Evolutionary conservation across 2,888 invertebrate genomes (phyloP).

Genomic region (Brachypterus glaber): DNA sequence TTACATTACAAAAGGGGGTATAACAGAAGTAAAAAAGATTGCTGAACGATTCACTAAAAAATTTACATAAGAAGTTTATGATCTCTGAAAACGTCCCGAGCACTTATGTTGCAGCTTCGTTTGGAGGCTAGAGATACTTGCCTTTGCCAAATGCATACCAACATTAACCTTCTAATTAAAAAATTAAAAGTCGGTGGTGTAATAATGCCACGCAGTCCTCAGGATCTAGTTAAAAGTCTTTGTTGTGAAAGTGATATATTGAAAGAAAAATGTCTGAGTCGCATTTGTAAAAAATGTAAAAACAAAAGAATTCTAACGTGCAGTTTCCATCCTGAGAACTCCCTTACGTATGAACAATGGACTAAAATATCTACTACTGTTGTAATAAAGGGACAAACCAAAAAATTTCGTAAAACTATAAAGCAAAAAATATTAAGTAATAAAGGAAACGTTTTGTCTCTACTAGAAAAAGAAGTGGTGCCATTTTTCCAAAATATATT

Average conservation of each 20-base stretch:
- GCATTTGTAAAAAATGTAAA: neutral
- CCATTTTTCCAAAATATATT: neutral
- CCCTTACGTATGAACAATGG: neutral
- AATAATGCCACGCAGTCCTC: neutral
- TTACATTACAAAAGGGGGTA: too few relatives aligned
- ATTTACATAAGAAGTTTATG: neutral
- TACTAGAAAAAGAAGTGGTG: neutral
- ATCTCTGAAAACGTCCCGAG: slow-evolving; percentile 1
- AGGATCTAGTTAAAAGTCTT: neutral
- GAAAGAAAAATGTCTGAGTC: slow-evolving; percentile 1
- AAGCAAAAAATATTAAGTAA: neutral
- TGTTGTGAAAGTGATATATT: neutral
- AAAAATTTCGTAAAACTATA: neutral
- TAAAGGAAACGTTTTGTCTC: neutral
- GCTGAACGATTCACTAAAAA: neutral
- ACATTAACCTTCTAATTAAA: neutral
- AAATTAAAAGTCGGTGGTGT: neutral
- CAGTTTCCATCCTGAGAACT: neutral
- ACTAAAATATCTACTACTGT: neutral
- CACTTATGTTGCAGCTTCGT: neutral
- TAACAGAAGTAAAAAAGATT: neutral
- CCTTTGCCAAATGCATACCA: neutral
- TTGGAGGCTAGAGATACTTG: neutral
- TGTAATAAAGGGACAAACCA: neutral
- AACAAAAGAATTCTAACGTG: neutral